Percentiles rank a stretch among this genome's conserved stretches.
These are phyloP conservation scores for Noctilio leporinus DNA, from an alignment of 2,113 vertebrate species.

Conservation along the genomic window DNA sequence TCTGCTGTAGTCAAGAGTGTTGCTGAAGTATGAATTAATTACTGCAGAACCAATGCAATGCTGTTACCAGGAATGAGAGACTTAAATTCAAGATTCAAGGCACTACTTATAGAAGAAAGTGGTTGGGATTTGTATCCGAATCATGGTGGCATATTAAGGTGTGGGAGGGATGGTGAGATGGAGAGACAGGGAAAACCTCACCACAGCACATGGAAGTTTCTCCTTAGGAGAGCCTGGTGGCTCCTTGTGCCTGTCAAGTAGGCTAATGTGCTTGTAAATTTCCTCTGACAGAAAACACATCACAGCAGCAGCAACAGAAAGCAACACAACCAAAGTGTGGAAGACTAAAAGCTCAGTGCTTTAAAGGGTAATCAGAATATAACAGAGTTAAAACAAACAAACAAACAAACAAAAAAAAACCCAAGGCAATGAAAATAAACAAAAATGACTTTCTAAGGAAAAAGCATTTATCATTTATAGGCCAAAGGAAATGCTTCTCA, in stretches of 20 bases:
- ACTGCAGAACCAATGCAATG: neutral
- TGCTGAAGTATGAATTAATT: slow-evolving; percentile 11
- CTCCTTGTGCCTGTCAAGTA: slow-evolving; percentile 48
- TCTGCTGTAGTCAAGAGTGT: neutral
- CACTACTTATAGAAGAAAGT: neutral
- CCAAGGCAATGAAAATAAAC: slow-evolving; percentile 59
- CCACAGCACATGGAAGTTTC: neutral
- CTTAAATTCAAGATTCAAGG: neutral
- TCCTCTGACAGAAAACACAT: slow-evolving; percentile 62
- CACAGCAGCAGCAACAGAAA: slow-evolving; percentile 34
- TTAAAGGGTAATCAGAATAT: slow-evolving; percentile 25
- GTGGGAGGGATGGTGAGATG: neutral
- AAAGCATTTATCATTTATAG: slow-evolving; percentile 43
- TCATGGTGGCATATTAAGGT: neutral
- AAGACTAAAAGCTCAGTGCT: neutral
- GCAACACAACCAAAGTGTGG: slow-evolving; percentile 7
- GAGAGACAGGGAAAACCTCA: neutral
- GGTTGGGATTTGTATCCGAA: neutral
- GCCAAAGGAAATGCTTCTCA: slow-evolving; percentile 29
- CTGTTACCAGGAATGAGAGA: neutral
- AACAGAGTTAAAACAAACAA: too few species aligned
- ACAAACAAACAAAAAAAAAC: too few species aligned
- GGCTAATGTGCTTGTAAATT: slow-evolving; percentile 63
- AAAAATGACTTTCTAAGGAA: slow-evolving; percentile 50
- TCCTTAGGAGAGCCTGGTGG: slow-evolving; percentile 46